These are phyloP conservation scores for Drosophila pruinosa DNA, from an alignment of 1,140 invertebrate genomes.

Conservation along the genomic window DNA sequence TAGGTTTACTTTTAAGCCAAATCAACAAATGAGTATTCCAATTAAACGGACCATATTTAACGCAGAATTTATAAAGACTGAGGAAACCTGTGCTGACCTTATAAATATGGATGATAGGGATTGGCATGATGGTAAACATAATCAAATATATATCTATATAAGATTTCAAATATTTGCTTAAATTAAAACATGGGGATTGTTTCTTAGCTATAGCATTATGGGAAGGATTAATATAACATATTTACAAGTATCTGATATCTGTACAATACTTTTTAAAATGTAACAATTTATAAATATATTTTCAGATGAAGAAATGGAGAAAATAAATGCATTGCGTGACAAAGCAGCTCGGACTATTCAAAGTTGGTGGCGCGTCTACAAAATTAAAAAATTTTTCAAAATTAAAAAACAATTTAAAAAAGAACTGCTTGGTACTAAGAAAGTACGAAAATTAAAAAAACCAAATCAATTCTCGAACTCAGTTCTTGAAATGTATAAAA, in stretches of 20 bases:
- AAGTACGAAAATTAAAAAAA: constrained; percentile 62
- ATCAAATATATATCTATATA: too few species aligned
- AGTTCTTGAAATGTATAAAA: constrained; percentile 83
- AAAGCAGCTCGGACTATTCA: constrained; percentile 83
- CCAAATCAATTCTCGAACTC: constrained; percentile 38
- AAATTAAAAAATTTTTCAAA: constrained; percentile 67
- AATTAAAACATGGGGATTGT: background rate
- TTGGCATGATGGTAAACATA: constrained; percentile 22
- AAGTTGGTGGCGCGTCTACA: constrained; percentile 83
- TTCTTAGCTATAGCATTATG: background rate
- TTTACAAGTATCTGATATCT: background rate
- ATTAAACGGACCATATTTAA: constrained; percentile 72
- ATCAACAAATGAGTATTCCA: constrained; percentile 71
- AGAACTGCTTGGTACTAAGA: constrained; percentile 82
- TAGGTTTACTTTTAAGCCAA: constrained; percentile 68
- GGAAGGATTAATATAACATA: too few species aligned
- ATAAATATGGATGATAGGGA: constrained; percentile 21
- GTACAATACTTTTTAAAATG: background rate
- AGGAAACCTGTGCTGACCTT: constrained; percentile 50
- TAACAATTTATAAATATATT: too few species aligned
- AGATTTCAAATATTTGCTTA: background rate
- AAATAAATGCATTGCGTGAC: constrained; percentile 5
- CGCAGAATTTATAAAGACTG: constrained; percentile 58
- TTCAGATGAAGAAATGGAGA: constrained; percentile 27
- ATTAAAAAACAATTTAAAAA: constrained; percentile 76